These are phyloP conservation scores for Ptilodon capucinus DNA, from an alignment of 2,888 invertebrate genomes.

Conservation along the genomic window DNA sequence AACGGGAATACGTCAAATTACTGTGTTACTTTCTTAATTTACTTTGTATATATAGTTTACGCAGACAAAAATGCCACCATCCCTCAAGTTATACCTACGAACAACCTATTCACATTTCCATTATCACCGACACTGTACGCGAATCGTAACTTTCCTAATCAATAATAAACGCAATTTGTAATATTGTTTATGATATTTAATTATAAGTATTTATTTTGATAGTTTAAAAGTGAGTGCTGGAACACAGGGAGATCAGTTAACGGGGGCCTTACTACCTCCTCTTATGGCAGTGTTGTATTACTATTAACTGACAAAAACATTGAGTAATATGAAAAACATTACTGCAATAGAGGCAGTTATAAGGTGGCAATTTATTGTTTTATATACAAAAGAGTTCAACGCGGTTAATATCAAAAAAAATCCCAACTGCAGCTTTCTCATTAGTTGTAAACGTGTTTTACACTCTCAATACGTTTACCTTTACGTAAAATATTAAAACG, in stretches of 20 bases:
- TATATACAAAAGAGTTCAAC: neutral
- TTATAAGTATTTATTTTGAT: conserved; percentile 75
- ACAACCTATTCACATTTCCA: conserved; percentile 44
- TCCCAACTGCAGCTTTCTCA: too few relatives aligned
- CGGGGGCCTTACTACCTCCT: too few relatives aligned
- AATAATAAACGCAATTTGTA: conserved; percentile 46
- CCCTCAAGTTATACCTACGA: conserved; percentile 26
- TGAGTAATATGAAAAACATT: too few relatives aligned
- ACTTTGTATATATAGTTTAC: conserved; percentile 19
- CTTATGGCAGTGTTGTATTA: too few relatives aligned
- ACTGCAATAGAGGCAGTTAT: too few relatives aligned
- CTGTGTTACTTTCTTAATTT: too few relatives aligned
- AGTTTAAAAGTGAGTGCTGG: conserved; percentile 38
- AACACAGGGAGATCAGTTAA: conserved; percentile 10
- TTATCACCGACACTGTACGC: conserved; percentile 37
- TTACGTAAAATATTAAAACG: too few relatives aligned
- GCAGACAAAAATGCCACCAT: conserved; percentile 15
- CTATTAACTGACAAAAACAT: too few relatives aligned
- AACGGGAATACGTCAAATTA: too few relatives aligned
- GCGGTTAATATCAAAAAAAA: neutral
- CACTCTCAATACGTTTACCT: too few relatives aligned
- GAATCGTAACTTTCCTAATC: conserved; percentile 33
- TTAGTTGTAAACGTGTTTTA: too few relatives aligned
- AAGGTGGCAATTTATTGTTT: too few relatives aligned
- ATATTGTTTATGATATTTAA: conserved; percentile 70